Evolutionary conservation across 2,888 invertebrate genomes (phyloP).

Genomic region (Hemistola chrysoprasaria): DNA sequence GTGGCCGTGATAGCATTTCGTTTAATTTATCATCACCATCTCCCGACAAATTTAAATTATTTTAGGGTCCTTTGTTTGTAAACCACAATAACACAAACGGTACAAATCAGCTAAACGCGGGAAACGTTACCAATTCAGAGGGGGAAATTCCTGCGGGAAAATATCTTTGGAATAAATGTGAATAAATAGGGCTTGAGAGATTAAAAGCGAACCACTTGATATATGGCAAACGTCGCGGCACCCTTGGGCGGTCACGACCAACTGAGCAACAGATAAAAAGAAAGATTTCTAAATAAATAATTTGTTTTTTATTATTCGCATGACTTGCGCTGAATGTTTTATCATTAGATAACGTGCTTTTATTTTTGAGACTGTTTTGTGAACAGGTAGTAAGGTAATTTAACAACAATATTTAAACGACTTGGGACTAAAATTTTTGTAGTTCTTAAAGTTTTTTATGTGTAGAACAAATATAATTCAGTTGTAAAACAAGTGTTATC

Average conservation of each 20-base stretch:
- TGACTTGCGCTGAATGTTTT: neutral
- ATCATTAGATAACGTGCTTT: no score
- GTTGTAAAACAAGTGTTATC: no score
- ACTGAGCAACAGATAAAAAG: constrained; percentile 48
- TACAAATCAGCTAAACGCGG: constrained; percentile 72
- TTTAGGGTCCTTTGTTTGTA: constrained; percentile 59
- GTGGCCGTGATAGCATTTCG: constrained; percentile 36
- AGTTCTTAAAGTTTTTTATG: no score
- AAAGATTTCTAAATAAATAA: constrained; percentile 44
- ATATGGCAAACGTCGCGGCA: constrained; percentile 55
- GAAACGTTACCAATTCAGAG: constrained; percentile 70
- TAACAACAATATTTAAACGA: neutral
- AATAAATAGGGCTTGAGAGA: constrained; percentile 76
- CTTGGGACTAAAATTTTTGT: no score
- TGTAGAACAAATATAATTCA: no score
- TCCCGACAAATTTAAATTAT: constrained; percentile 59
- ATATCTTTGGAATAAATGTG: constrained; percentile 76
- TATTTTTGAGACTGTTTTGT: no score
- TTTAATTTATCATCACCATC: constrained; percentile 51
- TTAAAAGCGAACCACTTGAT: constrained; percentile 71
- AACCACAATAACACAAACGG: constrained; percentile 61
- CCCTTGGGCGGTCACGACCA: constrained; percentile 42
- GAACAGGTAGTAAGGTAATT: no score
- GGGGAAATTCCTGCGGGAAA: constrained; percentile 73
- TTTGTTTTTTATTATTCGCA: constrained; percentile 21